These are phyloP conservation scores for Allophyes oxyacanthae DNA, from an alignment of 2,888 invertebrate genomes.

Conservation along the genomic window DNA sequence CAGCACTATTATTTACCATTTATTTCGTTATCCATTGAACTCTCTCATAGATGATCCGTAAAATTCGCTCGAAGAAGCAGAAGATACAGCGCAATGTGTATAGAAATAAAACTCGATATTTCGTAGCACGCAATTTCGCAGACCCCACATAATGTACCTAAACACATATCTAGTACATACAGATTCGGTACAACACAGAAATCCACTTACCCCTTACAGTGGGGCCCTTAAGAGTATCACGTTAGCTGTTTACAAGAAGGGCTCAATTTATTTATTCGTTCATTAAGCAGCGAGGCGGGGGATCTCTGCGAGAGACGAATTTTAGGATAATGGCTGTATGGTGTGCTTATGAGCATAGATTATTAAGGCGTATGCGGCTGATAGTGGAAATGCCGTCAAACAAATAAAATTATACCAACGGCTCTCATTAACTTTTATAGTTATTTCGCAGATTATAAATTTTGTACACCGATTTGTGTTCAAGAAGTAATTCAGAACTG, in stretches of 20 bases:
- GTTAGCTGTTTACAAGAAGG: conserved; percentile 84
- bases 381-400: conserved; percentile 52
- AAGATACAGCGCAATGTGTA: conserved; percentile 34
- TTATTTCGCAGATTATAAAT: conserved; percentile 38
- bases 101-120: conserved; percentile 50
- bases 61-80: conserved; percentile 18
- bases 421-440: conserved; percentile 47
- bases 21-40: conserved; percentile 48
- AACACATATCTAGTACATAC: conserved; percentile 67
- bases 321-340: conserved; percentile 83
- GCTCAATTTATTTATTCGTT: conserved; percentile 88
- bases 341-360: conserved; percentile 66
- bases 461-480: conserved; percentile 29
- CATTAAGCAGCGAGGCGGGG: conserved; percentile 83
- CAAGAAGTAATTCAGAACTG: conserved; percentile 17
- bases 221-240: conserved; percentile 79
- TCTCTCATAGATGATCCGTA: conserved; percentile 11
- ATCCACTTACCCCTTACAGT: conserved; percentile 88
- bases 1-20: conserved; percentile 23
- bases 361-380: conserved; percentile 59
- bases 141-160: conserved; percentile 70
- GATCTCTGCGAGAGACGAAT: conserved; percentile 83
- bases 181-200: conserved; percentile 86
- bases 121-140: conserved; percentile 49
- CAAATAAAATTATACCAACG: conserved; percentile 55